Evolutionary conservation across 2,888 invertebrate species (phyloP), one percentile per base, ranked within the genome.

Genomic region (Machimus rusticus): DNA sequence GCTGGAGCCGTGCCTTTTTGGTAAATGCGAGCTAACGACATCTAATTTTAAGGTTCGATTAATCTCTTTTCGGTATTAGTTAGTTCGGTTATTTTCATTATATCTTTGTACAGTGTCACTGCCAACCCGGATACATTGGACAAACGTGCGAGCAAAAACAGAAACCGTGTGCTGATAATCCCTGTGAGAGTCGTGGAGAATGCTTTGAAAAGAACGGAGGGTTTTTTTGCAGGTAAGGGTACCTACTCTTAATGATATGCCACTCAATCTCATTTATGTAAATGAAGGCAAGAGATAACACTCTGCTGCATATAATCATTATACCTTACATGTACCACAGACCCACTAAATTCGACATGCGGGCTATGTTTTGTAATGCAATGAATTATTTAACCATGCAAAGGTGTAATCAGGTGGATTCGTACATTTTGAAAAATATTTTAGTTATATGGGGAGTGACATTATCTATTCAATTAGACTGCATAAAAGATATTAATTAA

Each of bases 171-270:
- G 95, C 95, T 28, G 93, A 95, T 0, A 94, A 95, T 89, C 96
- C 96, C 0, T 97, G 97, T 91, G 95, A 96, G 91, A 95, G 95
- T 87, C 93, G 96, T 23, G 97, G 97, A 2, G 94, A 95, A 28
- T 97, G 97, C 91, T 93, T 95, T 14, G 95, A 96, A 90, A 93
- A 94, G 78, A 95, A 95, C 89, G 95, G 95, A 46, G 94, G 94
- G 0, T 96, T 95, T 90, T 93, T 94, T 87, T 97, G 97, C 91
- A 94, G 94, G 89, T 39, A 39, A 1, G 39, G 6, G n/a, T n/a
- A n/a, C n/a, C n/a, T 95, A 89, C 51, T 82, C 19, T 51, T 66
- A 31, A 28, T 8, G n/a, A 46, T 57, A 81, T 74, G 14, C 16
- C n/a, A n/a, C 23, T 81, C 37, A 81, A 39, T 34, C n/a, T 19